Evolutionary conservation across 23 tunicate genomes (phyloP).

Genomic region (Oikopleura albicans): DNA sequence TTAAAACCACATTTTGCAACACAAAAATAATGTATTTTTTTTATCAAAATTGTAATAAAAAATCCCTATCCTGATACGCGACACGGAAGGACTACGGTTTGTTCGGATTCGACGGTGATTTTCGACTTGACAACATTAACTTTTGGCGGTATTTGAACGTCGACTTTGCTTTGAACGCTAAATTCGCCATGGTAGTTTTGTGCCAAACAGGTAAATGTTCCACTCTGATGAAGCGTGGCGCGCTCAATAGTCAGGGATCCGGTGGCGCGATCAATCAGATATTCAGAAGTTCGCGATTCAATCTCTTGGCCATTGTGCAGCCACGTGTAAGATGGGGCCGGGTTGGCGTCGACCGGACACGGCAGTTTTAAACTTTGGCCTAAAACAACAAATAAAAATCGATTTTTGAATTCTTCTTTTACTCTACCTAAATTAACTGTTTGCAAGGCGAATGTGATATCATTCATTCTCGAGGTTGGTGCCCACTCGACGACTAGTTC

Average conservation of each 20-base stretch:
- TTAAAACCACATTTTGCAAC: too few species aligned
- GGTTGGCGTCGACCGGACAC: background rate
- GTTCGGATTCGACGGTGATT: background rate
- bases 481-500: conserved; percentile 6
- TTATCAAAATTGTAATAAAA: too few species aligned
- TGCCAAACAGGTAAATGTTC: background rate
- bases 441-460: background rate
- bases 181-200: background rate
- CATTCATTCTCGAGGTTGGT: background rate
- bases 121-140: background rate
- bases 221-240: background rate
- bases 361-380: background rate
- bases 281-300: background rate
- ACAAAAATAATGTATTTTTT: too few species aligned
- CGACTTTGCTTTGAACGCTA: background rate
- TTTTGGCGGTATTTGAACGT: background rate
- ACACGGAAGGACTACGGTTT: background rate
- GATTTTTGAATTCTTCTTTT: too few species aligned
- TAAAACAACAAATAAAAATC: background rate
- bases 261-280: background rate
- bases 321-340: background rate
- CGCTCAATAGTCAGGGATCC: background rate
- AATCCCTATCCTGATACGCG: too few species aligned
- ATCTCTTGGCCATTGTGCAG: background rate
- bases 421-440: too few species aligned